phyloP scores from a whole-genome alignment of 1,140 invertebrate genomes.

The Triops longicaudatus region DNA sequence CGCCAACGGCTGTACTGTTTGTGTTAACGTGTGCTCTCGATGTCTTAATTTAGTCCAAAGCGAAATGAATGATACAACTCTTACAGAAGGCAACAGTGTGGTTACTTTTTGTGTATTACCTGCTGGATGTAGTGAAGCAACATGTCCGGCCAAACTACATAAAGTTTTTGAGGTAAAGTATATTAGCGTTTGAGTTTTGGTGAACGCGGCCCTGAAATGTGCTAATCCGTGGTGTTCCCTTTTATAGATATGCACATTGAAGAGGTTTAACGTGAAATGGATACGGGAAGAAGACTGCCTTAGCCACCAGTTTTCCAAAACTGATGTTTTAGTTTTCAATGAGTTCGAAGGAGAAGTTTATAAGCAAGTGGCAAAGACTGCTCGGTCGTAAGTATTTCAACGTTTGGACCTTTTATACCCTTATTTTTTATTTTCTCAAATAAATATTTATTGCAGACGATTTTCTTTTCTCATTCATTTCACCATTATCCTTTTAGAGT shows the following conservation, averaged over 20 bases:
- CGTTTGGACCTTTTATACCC: neutral
- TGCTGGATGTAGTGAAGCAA: neutral
- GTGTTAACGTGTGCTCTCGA: neutral
- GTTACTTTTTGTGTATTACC: slow-evolving; percentile 26
- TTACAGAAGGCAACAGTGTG: slow-evolving; percentile 4
- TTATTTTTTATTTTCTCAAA: slow-evolving; percentile 27
- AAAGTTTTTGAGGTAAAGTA: slow-evolving; percentile 16
- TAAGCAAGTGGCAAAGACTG: slow-evolving; percentile 52
- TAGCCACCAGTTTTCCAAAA: slow-evolving; percentile 49
- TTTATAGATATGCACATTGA: slow-evolving; percentile 45
- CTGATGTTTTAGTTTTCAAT: slow-evolving; percentile 64
- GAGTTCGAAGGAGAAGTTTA: slow-evolving; percentile 60
- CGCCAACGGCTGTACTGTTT: neutral
- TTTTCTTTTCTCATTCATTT: too few relatives aligned
- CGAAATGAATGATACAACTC: neutral
- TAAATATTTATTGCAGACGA: too few relatives aligned
- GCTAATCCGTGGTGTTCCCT: neutral
- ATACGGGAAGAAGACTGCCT: slow-evolving; percentile 42
- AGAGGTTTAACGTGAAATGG: slow-evolving; percentile 46
- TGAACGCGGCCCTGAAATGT: neutral
- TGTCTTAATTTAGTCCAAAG: neutral
- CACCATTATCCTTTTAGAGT: too few relatives aligned
- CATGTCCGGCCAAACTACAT: slow-evolving; percentile 21
- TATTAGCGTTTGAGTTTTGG: neutral
- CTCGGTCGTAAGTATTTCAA: slow-evolving; percentile 60